Evolutionary conservation across 2,888 invertebrate species (phyloP).

Genomic region (Apeira syringaria): DNA sequence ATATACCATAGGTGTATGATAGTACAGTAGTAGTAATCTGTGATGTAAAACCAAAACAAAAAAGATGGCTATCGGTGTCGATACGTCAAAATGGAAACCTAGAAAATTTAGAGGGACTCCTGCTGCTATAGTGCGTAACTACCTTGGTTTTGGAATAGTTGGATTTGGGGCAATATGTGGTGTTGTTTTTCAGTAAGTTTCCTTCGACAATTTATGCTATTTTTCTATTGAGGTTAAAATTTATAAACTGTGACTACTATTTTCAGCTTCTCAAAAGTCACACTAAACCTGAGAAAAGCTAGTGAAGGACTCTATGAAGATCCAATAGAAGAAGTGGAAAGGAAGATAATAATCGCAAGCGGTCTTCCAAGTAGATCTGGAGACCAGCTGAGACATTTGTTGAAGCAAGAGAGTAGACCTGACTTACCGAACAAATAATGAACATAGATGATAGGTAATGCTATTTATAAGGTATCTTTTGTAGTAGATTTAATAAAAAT

Average conservation of each 20-base stretch:
- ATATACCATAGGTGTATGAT: too few relatives aligned
- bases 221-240: background rate
- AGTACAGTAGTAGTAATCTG: too few relatives aligned
- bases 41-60: too few relatives aligned
- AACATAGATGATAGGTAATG: constrained; percentile 51
- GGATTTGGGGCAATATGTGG: constrained; percentile 65
- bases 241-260: background rate
- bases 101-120: constrained; percentile 87
- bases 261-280: constrained; percentile 51
- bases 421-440: constrained; percentile 63
- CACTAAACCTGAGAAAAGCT: constrained; percentile 52
- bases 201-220: background rate
- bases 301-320: constrained; percentile 61
- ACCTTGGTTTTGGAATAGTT: constrained; percentile 72
- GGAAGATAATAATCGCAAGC: constrained; percentile 62
- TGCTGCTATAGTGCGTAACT: constrained; percentile 81
- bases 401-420: constrained; percentile 48
- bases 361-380: constrained; percentile 53
- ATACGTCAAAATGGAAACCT: constrained; percentile 85
- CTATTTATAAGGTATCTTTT: constrained; percentile 15
- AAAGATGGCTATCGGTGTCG: constrained; percentile 82
- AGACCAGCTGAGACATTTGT: constrained; percentile 45
- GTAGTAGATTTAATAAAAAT: constrained; percentile 27
- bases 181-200: constrained; percentile 76
- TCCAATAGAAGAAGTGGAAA: constrained; percentile 69